Conservation (phyloP, 2,888 invertebrate genomes). For the Phortica magna region DNA sequence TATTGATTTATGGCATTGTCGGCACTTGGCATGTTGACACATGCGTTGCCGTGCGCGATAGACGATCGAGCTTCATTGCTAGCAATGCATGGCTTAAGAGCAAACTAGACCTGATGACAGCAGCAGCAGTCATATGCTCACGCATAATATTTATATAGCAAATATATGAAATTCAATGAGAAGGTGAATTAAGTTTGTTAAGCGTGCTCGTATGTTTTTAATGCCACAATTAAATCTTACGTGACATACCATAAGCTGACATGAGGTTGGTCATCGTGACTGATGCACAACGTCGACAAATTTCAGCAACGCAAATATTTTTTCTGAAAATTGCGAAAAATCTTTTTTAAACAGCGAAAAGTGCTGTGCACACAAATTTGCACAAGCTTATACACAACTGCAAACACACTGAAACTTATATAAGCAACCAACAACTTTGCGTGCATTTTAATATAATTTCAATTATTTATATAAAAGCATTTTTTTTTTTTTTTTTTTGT, state of each 20-base stretch:
- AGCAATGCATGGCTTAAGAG: too few species aligned
- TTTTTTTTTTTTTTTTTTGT: neutral
- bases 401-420: neutral
- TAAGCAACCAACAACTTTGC: neutral
- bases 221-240: neutral
- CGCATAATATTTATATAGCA: neutral
- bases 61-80: too few species aligned
- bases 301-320: neutral
- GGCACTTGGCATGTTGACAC: neutral
- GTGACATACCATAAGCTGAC: neutral
- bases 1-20: constrained; percentile 10
- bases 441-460: neutral
- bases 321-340: too few species aligned
- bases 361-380: too few species aligned
- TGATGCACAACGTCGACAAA: neutral
- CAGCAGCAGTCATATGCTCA: neutral
- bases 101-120: too few species aligned
- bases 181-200: neutral
- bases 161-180: neutral
- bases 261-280: neutral
- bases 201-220: neutral
- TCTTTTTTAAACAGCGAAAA: too few species aligned
- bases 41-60: neutral
- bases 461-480: neutral
- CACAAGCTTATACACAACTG: neutral